Evolutionary conservation across 2,888 invertebrate species (phyloP).

Genomic region (Saturnia japonica): DNA sequence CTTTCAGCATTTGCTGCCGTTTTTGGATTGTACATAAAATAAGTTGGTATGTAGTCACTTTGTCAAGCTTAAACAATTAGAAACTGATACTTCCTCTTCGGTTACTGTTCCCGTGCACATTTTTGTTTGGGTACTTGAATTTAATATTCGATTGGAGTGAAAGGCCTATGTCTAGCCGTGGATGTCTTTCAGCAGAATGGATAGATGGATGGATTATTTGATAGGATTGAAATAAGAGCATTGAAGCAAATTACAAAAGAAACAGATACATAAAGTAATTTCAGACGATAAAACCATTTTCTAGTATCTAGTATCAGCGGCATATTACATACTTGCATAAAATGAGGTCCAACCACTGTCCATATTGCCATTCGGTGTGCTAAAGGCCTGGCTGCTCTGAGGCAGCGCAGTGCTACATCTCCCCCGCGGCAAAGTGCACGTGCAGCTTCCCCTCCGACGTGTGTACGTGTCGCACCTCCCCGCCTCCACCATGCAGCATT

Average conservation of each 20-base stretch:
- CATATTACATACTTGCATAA: slow-evolving; percentile 88
- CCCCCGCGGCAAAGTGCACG: slow-evolving; percentile 91
- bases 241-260: too few species aligned
- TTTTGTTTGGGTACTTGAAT: too few species aligned
- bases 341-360: slow-evolving; percentile 95
- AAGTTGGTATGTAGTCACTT: neutral
- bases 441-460: slow-evolving; percentile 54
- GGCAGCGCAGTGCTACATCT: slow-evolving; percentile 93
- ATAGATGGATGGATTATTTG: too few species aligned
- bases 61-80: neutral
- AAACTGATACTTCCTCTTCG: neutral
- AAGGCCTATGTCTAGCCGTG: too few species aligned
- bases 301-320: neutral
- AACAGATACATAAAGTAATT: too few species aligned
- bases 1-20: too few species aligned
- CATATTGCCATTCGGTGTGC: slow-evolving; percentile 96
- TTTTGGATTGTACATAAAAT: neutral
- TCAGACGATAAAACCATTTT: neutral
- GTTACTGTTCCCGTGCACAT: neutral
- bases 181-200: too few species aligned
- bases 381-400: slow-evolving; percentile 92
- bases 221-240: too few species aligned
- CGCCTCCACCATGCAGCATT: slow-evolving; percentile 58
- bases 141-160: too few species aligned
- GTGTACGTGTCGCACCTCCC: slow-evolving; percentile 29